Base-by-base conservation (phyloP, 1,140 invertebrate species). In the Drosophila ficusphila region DNA sequence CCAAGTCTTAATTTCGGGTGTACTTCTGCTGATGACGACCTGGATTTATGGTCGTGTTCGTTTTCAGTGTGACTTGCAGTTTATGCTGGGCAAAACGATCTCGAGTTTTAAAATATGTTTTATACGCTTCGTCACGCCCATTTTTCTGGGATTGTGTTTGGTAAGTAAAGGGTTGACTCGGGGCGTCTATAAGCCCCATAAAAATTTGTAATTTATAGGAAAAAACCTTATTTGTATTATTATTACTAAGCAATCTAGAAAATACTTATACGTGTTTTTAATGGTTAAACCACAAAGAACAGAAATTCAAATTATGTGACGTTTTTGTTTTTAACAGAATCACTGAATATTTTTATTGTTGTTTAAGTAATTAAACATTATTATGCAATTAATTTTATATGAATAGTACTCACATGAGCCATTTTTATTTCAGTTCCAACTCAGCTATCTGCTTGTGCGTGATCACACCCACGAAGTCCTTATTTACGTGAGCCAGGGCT, bases 51-150 rank as follows among this genome's bases (percentile, higher is more conserved):
- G 96, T 89, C 93, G 93, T 21, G 92, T 94, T 11, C 93, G 95
- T 58, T 95, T 97, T 51, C 93, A 94, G 38, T 91, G 93, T 42
- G 96, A 97, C 81, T 92, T 97, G 1, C 93, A 96, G 88, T 95
- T 96, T 76, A 97, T 97, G 96, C 93, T 96, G 4, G 95, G 95
- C 9, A 93, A 94, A 79, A 94, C 94, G 72, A 93, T 97, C 7
- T 93, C 90, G 76, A 91, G 58, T 57, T 58, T 88, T 12, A 91
- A 88, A 57, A 90, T 91, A 16, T 85, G 76, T 46, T 46, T 78
- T 5, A 78, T 91, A 67, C 77, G 90, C 36, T 90, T 91, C 29
- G 29, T 71, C 34, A 89, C 89, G n/a, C 90, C 90, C 6, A 56
- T 79, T 14, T 79, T 90, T 64, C 19, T 91, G 12, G 60, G 52